Evolutionary conservation across 2,113 vertebrate species (phyloP).

Genomic region (Crotalus tigris): DNA sequence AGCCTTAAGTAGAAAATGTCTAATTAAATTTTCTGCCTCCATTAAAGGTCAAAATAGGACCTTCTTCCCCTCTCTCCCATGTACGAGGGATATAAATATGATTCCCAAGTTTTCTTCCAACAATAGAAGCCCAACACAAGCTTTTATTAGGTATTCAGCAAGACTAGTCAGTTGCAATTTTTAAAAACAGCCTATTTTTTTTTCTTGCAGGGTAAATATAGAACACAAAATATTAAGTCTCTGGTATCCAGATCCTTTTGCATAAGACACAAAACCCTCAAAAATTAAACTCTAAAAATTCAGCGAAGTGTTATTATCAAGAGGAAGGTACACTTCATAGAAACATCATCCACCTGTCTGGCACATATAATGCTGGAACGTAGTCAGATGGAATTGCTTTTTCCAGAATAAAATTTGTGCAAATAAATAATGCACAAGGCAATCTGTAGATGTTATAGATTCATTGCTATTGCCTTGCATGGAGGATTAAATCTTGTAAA

Average conservation of each 20-base stretch:
- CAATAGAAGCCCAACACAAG: neutral
- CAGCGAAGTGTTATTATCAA: conserved; percentile 34
- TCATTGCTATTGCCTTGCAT: neutral
- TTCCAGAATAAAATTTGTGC: neutral
- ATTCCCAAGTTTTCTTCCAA: conserved; percentile 9
- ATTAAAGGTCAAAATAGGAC: conserved; percentile 3
- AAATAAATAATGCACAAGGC: neutral
- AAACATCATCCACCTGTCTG: conserved; percentile 6
- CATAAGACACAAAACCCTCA: conserved; percentile 9
- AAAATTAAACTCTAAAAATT: conserved; percentile 25
- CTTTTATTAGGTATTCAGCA: neutral
- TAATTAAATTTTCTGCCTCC: conserved; percentile 7
- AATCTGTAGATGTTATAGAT: neutral
- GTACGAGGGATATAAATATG: neutral
- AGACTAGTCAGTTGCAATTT: neutral
- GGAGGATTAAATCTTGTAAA: neutral
- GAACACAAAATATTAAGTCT: conserved; percentile 22
- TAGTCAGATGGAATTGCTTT: conserved; percentile 1
- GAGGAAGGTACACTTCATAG: conserved; percentile 24
- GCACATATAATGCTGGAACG: neutral
- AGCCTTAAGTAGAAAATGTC: neutral
- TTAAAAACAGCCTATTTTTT: neutral
- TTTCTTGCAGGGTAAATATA: neutral
- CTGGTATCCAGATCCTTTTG: conserved; percentile 8
- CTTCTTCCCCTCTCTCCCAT: neutral